These are phyloP conservation scores for Chauna torquata DNA, from an alignment of 2,113 vertebrate species.

Conservation along the genomic window DNA sequence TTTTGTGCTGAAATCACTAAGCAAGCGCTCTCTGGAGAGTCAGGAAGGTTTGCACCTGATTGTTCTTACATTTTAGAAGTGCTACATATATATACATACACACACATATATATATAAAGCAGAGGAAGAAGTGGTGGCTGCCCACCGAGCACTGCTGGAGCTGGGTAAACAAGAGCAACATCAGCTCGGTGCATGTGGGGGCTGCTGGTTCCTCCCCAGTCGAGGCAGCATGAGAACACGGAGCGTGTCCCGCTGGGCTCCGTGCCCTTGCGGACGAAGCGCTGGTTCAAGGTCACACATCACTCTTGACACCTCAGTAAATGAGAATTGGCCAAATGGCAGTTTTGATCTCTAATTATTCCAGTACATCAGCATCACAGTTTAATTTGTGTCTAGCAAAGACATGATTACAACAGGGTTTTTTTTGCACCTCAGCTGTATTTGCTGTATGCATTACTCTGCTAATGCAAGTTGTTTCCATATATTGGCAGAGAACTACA, in stretches of 20 bases:
- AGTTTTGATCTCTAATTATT: neutral
- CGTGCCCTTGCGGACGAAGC: fast-evolving
- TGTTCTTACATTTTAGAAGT: neutral
- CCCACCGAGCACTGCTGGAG: neutral
- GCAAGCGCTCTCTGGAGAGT: neutral
- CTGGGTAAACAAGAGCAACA: fast-evolving
- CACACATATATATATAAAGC: too few species aligned
- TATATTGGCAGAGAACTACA: slow-evolving; percentile 25
- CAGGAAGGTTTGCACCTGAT: neutral
- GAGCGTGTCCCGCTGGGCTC: neutral
- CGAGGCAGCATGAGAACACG: neutral
- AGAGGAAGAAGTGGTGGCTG: neutral
- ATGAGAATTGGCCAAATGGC: neutral
- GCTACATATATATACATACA: neutral
- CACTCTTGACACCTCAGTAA: neutral
- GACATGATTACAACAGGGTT: neutral
- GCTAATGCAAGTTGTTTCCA: neutral
- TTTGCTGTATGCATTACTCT: neutral
- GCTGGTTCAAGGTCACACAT: neutral
- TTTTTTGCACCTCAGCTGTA: slow-evolving; percentile 17
- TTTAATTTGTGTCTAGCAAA: neutral
- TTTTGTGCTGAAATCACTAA: neutral
- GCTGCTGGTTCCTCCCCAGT: neutral
- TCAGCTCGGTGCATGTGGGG: neutral
- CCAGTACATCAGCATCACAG: neutral